Conservation (phyloP, 2,888 invertebrate genomes). For the Ellobium chinense region DNA sequence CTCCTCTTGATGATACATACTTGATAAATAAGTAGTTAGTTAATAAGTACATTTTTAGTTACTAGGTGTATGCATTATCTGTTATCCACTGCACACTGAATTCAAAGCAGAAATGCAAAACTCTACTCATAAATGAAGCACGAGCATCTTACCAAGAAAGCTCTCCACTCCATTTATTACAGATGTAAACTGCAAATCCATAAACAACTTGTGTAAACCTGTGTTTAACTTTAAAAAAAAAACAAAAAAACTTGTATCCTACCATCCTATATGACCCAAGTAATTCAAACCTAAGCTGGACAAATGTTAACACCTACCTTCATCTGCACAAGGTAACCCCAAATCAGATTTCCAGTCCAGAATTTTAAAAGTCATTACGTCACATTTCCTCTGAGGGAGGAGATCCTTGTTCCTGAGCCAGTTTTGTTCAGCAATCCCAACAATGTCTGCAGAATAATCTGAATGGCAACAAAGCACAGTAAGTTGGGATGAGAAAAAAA, state of each 20-base stretch:
- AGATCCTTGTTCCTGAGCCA: constrained; percentile 29
- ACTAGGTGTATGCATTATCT: too few relatives aligned
- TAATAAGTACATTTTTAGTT: too few relatives aligned
- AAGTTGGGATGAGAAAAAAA: too few relatives aligned
- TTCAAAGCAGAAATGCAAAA: too few relatives aligned
- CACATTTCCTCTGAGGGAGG: constrained; percentile 8
- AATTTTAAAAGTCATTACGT: neutral
- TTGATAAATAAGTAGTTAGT: too few relatives aligned
- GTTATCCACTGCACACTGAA: too few relatives aligned
- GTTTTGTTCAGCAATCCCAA: constrained; percentile 31
- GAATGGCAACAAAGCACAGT: neutral
- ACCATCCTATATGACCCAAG: neutral
- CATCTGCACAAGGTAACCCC: neutral
- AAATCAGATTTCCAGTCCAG: constrained; percentile 29
- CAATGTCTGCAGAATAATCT: constrained; percentile 31
- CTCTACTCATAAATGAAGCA: too few relatives aligned
- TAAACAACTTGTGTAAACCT: too few relatives aligned
- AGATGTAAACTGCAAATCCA: too few relatives aligned
- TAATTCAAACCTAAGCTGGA: neutral
- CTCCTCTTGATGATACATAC: too few relatives aligned
- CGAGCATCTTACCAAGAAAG: too few relatives aligned
- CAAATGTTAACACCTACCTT: neutral
- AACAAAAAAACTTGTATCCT: neutral
- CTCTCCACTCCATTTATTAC: too few relatives aligned
- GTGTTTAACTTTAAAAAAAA: neutral